Base-by-base conservation (phyloP, 2,888 invertebrate genomes). In the Leucozona laternaria region DNA sequence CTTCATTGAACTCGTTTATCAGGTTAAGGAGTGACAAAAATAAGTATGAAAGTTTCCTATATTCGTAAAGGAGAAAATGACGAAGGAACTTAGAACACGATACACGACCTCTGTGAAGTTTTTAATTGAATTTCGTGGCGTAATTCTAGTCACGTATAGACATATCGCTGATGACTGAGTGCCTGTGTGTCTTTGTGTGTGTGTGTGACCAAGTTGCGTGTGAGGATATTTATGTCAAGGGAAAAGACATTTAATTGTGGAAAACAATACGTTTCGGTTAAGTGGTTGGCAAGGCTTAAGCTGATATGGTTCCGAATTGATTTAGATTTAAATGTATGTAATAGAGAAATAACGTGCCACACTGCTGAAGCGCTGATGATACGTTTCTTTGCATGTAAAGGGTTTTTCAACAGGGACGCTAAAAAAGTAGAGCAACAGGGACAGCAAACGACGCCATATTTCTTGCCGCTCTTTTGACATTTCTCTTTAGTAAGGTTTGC, bases 121-220 rank as follows among this genome's bases (percentile, higher is more conserved):
- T 84, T 84, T 84, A 84, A 84, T 84, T 84, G 84, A 84, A 84
- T 84, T 84, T 80, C 76, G 76, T 84, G 84, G 76, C 77, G 66
- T 76, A 68, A 80, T 79, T 79, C 79, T 60, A 72, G 79, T 79
- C 79, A 80, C 79, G 84, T 84, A 22, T 37, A 20, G 2, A 6
- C 15, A 25, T 53, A 15, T 58, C 3, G 60, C 62, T 73, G 62
- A 53, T 79, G 64, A 60, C 43, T 43, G 79, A 76, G 79, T 71
- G 75, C 64, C 66, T 76, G 66, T 72, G 71, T 79, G 76, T 79
- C n/a, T n/a, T n/a, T n/a, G n/a, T n/a, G n/a, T n/a, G n/a, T n/a
- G n/a, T n/a, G n/a, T n/a, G n/a, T n/a, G 76, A 79, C 78, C 50
- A 79, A 50, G 31, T 45, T 64, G 83, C 70, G 70, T 58, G 83